Base-by-base conservation (phyloP, 2,888 invertebrate genomes). In the Dryocosmus kuriphilus region DNA sequence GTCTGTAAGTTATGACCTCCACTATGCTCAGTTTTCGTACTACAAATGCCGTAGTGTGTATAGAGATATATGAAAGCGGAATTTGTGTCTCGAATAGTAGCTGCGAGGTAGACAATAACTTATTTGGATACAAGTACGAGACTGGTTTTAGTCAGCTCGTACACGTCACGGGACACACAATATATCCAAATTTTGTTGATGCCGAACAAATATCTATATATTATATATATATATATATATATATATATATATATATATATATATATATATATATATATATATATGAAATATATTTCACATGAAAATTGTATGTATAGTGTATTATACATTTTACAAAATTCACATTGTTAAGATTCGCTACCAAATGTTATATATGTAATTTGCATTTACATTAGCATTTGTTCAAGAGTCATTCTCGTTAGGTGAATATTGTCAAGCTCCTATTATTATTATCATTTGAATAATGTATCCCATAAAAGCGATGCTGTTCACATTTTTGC, bases 1-100 rank as follows among this genome's bases (percentile, higher is more conserved):
- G 74, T 71, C 63, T 73, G 75, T 83, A 84, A 84, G 81, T 83
- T 84, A 84, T 82, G 77, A 82, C 82, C 80, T 79, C 74, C 82
- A 83, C 82, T 84, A 83, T 81, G 76, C 81, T 62, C 79, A 61
- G 76, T 65, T 74, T 80, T 81, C 81, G 79, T 71, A 77, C 80
- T 81, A 78, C 80, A 80, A 81, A 82, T 81, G 78, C 81, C 74
- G 74, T 32, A 75, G 79, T 83, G 79, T 83, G 81, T 80, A 83
- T 83, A 80, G 79, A 79, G 80, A 83, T 83, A 32, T 74, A 74
- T 74, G 60, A 60, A 61, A n/a, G 77, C 80, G 81, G 79, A 80
- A 78, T 81, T 80, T 76, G 78, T 77, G 79, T 77, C 77, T 80
- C 76, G 80, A 79, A 81, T 79, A 78, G 76, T 81, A 76, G 80